phyloP scores from a whole-genome alignment of 2,888 invertebrate species.

The Microctonus aethiopoides region DNA sequence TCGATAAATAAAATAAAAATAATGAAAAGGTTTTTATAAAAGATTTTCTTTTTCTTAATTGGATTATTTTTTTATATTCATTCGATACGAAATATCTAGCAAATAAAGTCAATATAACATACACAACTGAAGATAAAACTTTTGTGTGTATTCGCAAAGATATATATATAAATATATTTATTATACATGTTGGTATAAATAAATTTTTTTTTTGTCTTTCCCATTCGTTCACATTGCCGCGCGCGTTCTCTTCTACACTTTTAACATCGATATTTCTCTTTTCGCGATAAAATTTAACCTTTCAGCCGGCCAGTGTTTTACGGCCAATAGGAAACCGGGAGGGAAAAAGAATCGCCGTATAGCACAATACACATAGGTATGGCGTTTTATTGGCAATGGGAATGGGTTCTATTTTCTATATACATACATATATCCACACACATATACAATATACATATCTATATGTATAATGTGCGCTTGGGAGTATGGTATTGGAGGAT shows the following conservation, averaged over 20 bases:
- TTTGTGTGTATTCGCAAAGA: slow-evolving; percentile 8
- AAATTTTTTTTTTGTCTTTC: slow-evolving; percentile 16
- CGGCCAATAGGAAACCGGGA: slow-evolving; percentile 61
- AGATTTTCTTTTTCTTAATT: slow-evolving; percentile 13
- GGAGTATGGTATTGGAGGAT: slow-evolving; percentile 66
- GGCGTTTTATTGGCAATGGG: slow-evolving; percentile 66
- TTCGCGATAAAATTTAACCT: slow-evolving; percentile 65
- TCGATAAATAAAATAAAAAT: too few relatives aligned
- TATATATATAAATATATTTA: background rate
- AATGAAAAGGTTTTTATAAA: too few relatives aligned
- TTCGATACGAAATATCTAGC: too few relatives aligned
- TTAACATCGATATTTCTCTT: slow-evolving; percentile 62
- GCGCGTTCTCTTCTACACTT: slow-evolving; percentile 44
- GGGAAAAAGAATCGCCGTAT: slow-evolving; percentile 62
- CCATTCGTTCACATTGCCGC: slow-evolving; percentile 13
- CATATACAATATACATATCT: too few relatives aligned
- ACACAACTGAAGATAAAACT: slow-evolving; percentile 24
- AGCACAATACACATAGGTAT: slow-evolving; percentile 63
- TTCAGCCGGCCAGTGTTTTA: slow-evolving; percentile 65
- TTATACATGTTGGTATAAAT: slow-evolving; percentile 5
- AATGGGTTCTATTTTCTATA: slow-evolving; percentile 53
- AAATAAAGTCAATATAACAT: too few relatives aligned
- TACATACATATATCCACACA: background rate
- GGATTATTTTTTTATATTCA: too few relatives aligned
- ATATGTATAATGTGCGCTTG: slow-evolving; percentile 36